These are phyloP conservation scores for Sitta carolinensis DNA, from an alignment of 2,797 vertebrate genomes.

Conservation along the genomic window DNA sequence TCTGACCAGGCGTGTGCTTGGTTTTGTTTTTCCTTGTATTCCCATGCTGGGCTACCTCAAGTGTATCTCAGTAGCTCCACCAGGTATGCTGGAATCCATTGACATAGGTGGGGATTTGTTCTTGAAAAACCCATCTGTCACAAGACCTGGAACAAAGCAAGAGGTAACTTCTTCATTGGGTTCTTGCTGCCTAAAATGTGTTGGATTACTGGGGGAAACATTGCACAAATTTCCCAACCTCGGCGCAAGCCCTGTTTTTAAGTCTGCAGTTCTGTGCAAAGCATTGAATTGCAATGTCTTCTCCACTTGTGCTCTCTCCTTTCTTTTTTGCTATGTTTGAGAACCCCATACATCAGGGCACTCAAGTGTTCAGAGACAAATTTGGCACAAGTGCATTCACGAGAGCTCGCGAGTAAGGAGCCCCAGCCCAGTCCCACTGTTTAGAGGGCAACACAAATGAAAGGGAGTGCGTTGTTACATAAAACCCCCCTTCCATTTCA, in stretches of 20 bases:
- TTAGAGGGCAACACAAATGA: not conserved
- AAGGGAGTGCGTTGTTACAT: fast-evolving
- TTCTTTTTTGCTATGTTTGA: not conserved
- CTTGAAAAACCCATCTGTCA: not conserved
- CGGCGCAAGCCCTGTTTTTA: not conserved
- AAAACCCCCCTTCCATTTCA: not conserved
- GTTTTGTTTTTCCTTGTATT: not conserved
- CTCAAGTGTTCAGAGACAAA: not conserved
- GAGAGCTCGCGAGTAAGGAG: not conserved
- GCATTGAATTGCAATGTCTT: not conserved
- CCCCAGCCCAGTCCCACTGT: not conserved
- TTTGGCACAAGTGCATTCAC: not conserved
- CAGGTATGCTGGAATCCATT: not conserved
- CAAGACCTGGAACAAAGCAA: not conserved
- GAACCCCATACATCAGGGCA: not conserved
- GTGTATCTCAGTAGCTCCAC: not conserved
- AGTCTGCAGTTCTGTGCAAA: not conserved
- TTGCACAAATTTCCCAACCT: not conserved
- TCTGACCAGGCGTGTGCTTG: not conserved
- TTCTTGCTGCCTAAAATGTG: not conserved
- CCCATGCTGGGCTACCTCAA: not conserved
- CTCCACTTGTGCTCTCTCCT: fast-evolving
- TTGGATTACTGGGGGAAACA: not conserved
- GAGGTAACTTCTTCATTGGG: not conserved
- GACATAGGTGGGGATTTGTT: not conserved